These are phyloP conservation scores for Manacus vitellinus DNA, from an alignment of 2,113 vertebrate species.

Conservation along the genomic window DNA sequence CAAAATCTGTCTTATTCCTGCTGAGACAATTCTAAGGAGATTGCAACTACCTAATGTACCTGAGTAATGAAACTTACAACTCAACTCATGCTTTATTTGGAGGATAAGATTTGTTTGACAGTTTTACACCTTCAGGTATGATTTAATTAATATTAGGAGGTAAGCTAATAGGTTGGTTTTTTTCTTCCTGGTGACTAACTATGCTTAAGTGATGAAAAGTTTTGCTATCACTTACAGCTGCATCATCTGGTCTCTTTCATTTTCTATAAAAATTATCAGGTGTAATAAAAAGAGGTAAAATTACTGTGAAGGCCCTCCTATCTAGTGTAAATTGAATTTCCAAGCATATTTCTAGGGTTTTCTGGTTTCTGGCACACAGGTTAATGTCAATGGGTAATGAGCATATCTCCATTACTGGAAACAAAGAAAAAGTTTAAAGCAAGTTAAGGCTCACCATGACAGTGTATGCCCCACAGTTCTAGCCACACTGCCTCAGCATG, in stretches of 20 bases:
- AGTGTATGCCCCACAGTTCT: not conserved
- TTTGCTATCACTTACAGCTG: not conserved
- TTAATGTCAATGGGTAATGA: not conserved
- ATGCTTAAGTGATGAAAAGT: not conserved
- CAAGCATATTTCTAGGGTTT: not conserved
- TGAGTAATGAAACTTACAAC: not conserved
- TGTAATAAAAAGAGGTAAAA: not conserved
- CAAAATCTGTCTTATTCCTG: not conserved
- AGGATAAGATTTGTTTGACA: not conserved
- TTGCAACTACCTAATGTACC: not conserved
- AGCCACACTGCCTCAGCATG: accelerated
- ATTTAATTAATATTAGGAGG: conserved; percentile 1
- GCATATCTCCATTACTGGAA: not conserved
- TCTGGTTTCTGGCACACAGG: not conserved
- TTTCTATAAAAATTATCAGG: not conserved
- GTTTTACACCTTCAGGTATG: not conserved
- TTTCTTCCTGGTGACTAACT: not conserved
- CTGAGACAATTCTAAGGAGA: not conserved
- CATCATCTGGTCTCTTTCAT: not conserved
- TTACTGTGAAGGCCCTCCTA: not conserved
- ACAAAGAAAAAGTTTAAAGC: not conserved
- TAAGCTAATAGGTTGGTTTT: not conserved
- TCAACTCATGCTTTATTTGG: not conserved
- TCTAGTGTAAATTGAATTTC: not conserved
- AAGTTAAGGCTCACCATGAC: not conserved